phyloP scores from a whole-genome alignment of 2,888 invertebrate genomes.

The Pristionchus arcanus region DNA sequence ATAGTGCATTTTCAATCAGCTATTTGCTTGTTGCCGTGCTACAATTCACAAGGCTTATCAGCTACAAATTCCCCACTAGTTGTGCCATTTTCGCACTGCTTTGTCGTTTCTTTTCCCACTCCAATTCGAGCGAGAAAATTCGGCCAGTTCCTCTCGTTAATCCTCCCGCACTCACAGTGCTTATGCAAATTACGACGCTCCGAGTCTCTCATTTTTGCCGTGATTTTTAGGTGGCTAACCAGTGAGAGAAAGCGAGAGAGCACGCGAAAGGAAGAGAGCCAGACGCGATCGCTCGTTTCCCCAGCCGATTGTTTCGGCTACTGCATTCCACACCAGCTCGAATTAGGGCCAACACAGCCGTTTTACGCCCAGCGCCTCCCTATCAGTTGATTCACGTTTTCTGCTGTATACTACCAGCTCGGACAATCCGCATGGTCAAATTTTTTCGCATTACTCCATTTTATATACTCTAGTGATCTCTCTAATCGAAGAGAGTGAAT shows the following conservation, averaged over 20 bases:
- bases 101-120: background rate
- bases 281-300: background rate
- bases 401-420: too few relatives aligned
- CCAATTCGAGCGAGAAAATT: background rate
- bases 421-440: too few relatives aligned
- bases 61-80: background rate
- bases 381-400: background rate
- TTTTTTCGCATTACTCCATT: too few relatives aligned
- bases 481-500: too few relatives aligned
- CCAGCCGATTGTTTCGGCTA: background rate
- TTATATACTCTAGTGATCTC: too few relatives aligned
- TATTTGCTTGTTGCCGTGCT: too few relatives aligned
- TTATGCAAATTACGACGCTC: background rate
- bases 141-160: background rate
- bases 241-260: background rate
- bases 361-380: slow-evolving; percentile 8
- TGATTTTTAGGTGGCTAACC: background rate
- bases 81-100: slow-evolving; percentile 14
- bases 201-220: background rate
- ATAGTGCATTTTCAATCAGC: too few relatives aligned
- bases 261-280: background rate
- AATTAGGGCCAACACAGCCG: slow-evolving; percentile 40
- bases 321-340: slow-evolving; percentile 17
- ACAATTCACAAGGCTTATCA: too few relatives aligned
- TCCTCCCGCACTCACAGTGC: background rate